phyloP scores from a whole-genome alignment of 1,140 invertebrate genomes.

The Bradysia coprophila region DNA sequence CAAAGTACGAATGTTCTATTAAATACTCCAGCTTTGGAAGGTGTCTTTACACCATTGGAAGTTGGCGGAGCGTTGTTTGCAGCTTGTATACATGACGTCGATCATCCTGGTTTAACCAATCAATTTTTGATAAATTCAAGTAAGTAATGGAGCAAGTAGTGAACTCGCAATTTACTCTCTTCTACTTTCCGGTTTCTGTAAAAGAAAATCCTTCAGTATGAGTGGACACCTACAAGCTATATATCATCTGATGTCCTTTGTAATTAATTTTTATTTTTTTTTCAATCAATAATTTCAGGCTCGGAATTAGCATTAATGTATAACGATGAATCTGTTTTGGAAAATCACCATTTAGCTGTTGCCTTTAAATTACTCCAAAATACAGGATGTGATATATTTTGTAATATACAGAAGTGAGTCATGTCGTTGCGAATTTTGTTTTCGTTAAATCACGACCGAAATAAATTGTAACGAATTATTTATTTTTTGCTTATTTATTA shows the following conservation, averaged over 20 bases:
- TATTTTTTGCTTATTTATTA: not conserved
- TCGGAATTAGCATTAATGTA: conserved; percentile 96
- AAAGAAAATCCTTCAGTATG: no score
- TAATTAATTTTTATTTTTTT: no score
- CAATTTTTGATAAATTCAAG: conserved; percentile 89
- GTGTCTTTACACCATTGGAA: conserved; percentile 85
- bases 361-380: conserved; percentile 95
- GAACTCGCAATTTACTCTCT: not conserved
- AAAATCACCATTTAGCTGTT: conserved; percentile 96
- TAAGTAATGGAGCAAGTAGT: conserved; percentile 7
- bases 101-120: conserved; percentile 96
- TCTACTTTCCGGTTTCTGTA: no score
- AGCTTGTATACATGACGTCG: conserved; percentile 94
- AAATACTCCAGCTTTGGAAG: conserved; percentile 87
- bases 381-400: conserved; percentile 90
- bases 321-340: conserved; percentile 96
- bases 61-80: conserved; percentile 93
- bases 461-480: not conserved
- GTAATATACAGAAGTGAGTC: conserved; percentile 58
- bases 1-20: conserved; percentile 91
- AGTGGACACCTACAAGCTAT: no score
- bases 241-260: no score
- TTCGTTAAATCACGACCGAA: not conserved
- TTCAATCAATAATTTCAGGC: conserved; percentile 29
- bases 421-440: not conserved